Evolutionary conservation across 2,113 vertebrate genomes (phyloP).

Genomic region (Cacatua alba): DNA sequence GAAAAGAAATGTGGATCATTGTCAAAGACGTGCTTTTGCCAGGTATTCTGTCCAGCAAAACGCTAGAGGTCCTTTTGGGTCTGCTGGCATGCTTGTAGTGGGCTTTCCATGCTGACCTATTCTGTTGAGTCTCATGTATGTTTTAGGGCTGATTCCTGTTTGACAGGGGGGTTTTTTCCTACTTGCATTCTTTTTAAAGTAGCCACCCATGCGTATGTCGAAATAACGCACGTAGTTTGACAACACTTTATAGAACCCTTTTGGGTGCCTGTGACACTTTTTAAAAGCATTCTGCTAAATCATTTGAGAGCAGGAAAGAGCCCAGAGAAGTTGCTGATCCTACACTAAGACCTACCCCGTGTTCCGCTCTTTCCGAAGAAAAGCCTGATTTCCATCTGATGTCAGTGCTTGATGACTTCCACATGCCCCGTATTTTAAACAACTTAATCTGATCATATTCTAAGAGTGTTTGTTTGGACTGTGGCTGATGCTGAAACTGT

Average conservation of each 20-base stretch:
- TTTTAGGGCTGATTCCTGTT: not conserved
- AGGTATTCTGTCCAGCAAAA: too few species aligned
- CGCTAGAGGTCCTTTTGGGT: not conserved
- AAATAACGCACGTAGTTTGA: not conserved
- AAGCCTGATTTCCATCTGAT: conserved; percentile 57
- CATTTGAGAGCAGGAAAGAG: not conserved
- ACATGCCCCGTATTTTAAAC: conserved; percentile 63
- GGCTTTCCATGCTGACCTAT: not conserved
- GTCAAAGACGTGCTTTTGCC: too few species aligned
- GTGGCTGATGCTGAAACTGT: conserved; percentile 59
- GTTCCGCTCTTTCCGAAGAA: conserved; percentile 18
- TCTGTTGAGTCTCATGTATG: not conserved
- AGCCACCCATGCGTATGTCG: not conserved
- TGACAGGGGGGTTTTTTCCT: not conserved
- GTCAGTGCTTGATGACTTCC: conserved; percentile 65
- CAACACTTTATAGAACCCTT: not conserved
- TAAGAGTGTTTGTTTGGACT: conserved; percentile 57
- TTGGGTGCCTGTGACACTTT: not conserved
- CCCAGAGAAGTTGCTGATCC: not conserved
- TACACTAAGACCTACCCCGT: not conserved
- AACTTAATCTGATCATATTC: conserved; percentile 61
- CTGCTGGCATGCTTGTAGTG: not conserved
- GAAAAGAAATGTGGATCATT: too few species aligned
- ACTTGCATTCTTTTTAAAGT: not conserved
- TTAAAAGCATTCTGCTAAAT: not conserved